A percentile compares a stretch with the other conserved stretches of the same genome.
phyloP scores from a whole-genome alignment of 1,140 invertebrate species.

The Heterodera schachtii region DNA sequence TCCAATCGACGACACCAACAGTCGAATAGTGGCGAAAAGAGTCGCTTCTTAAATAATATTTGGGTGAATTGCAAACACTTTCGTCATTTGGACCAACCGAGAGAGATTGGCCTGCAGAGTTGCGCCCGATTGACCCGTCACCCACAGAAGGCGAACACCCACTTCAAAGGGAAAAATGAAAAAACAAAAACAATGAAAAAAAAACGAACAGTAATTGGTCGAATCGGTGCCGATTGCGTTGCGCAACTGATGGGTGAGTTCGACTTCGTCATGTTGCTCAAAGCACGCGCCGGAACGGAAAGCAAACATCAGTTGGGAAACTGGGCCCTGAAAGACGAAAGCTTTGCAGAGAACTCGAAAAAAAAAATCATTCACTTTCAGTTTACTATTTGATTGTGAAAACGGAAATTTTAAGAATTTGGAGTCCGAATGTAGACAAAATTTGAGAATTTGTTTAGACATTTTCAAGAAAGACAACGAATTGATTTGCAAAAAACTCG shows the following conservation, averaged over 20 bases:
- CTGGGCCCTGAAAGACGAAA: constrained; percentile 38
- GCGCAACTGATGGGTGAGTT: constrained; percentile 57
- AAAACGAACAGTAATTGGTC: constrained; percentile 38
- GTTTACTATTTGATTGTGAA: too few species aligned
- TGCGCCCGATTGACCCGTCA: constrained; percentile 48
- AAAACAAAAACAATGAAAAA: too few species aligned
- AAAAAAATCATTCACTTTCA: too few species aligned
- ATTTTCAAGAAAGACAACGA: not conserved
- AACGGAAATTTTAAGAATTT: too few species aligned
- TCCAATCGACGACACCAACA: too few species aligned
- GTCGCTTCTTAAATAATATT: too few species aligned
- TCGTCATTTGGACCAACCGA: constrained; percentile 49
- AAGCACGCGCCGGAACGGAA: constrained; percentile 62
- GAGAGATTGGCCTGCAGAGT: constrained; percentile 41
- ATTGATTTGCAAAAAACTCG: too few species aligned
- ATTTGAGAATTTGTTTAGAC: too few species aligned
- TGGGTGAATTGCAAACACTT: too few species aligned
- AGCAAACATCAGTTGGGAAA: constrained; percentile 59
- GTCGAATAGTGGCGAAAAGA: too few species aligned
- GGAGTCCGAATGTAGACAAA: too few species aligned
- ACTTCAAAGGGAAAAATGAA: constrained; percentile 1
- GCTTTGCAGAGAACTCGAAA: too few species aligned
- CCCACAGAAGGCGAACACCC: constrained; percentile 62
- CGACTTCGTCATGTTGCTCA: constrained; percentile 57
- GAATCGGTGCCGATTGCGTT: constrained; percentile 60